These are phyloP conservation scores for Phlogophora meticulosa DNA, from an alignment of 2,888 invertebrate genomes.

Conservation along the genomic window DNA sequence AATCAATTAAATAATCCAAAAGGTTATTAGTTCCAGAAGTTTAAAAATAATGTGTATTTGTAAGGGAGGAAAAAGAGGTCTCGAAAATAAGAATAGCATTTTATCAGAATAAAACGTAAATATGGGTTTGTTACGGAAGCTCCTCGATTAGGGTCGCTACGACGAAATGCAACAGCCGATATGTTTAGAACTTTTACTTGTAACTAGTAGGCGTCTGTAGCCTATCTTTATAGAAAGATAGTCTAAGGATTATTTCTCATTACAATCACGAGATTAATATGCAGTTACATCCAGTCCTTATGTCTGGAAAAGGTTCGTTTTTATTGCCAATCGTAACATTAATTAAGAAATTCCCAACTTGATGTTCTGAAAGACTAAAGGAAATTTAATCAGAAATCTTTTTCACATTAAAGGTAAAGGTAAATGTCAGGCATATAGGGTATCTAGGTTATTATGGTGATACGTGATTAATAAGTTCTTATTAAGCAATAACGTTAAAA, in stretches of 20 bases:
- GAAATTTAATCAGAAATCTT: constrained; percentile 10
- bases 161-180: neutral
- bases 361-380: constrained; percentile 2
- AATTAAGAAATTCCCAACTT: constrained; percentile 45
- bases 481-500: constrained; percentile 3
- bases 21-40: neutral
- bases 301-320: constrained; percentile 29
- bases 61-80: neutral
- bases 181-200: constrained; percentile 4
- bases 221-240: neutral
- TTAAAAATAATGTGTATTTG: neutral
- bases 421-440: neutral
- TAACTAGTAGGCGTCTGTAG: neutral
- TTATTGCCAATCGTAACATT: constrained; percentile 34
- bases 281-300: constrained; percentile 13
- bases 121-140: neutral
- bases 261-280: constrained; percentile 17
- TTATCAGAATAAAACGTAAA: neutral
- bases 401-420: constrained; percentile 1
- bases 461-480: neutral
- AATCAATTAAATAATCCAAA: neutral
- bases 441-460: constrained; percentile 4
- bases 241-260: neutral
- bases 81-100: neutral
- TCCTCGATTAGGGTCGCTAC: neutral